phyloP scores from a whole-genome alignment of 2,113 vertebrate species.

The Dissostichus mawsoni region DNA sequence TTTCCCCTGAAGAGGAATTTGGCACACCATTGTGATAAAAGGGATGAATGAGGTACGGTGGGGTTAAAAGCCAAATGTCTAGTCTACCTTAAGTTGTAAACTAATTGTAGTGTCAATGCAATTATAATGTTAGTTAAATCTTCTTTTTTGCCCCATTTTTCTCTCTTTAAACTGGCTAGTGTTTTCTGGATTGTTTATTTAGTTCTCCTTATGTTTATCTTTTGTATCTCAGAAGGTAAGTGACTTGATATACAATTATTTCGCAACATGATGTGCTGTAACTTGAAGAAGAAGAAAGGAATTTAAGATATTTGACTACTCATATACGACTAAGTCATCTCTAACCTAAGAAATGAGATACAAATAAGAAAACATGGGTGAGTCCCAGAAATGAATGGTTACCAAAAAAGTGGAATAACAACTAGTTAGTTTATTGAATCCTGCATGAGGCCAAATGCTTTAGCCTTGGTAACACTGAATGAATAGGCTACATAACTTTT shows the following conservation, averaged over 20 bases:
- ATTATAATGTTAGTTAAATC: not conserved
- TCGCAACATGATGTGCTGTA: no score
- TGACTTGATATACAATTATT: not conserved
- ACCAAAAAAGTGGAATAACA: no score
- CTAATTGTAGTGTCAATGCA: not conserved
- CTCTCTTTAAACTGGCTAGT: not conserved
- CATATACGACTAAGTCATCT: no score
- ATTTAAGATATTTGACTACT: no score
- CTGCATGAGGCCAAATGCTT: no score
- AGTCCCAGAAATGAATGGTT: no score
- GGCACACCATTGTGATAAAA: conserved; percentile 64
- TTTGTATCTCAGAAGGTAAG: no score
- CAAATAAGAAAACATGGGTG: no score
- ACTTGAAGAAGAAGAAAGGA: no score
- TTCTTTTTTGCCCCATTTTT: not conserved
- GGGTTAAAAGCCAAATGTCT: not conserved
- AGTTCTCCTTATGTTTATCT: not conserved
- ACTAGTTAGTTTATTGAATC: no score
- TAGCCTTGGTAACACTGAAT: not conserved
- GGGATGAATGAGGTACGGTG: conserved; percentile 84
- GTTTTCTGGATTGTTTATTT: no score
- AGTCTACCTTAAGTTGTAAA: not conserved
- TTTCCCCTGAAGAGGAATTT: conserved; percentile 73
- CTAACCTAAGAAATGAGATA: no score
- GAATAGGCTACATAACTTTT: not conserved